Evolutionary conservation across 2,888 invertebrate genomes (phyloP), one percentile per base, ranked within the genome.

Genomic region (Erebia ligea): DNA sequence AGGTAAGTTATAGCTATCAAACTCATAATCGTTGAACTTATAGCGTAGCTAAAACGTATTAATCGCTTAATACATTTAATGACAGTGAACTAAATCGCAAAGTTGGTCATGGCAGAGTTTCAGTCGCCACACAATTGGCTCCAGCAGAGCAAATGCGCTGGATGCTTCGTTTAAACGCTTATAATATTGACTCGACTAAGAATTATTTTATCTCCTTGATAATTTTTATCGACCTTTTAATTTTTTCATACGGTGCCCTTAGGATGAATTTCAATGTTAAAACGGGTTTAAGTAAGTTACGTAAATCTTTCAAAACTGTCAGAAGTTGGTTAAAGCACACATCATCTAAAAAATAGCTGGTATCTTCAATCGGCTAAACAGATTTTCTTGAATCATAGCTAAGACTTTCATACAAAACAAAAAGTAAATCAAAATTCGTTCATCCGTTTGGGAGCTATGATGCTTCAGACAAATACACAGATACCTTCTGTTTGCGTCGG

Each of bases 31-130:
- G 2, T 10, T 19, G 10, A 17, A 10, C 15, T 61, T 45, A 61
- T 48, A 15, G 19, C 48, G 52, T 15, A 10, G 54, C 52, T 52
- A 19, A 56, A 56, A 19, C 13, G 10, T 42, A 70, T 67, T 52
- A 34, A 62, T 56, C 19, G 34, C 45, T 59, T 59, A 50, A 65
- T 65, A 65, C 6, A 34, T 61, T 69, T 67, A 69, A 63, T 52
- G 65, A 56, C 21, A 40, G 62, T 57, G 50, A 65, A 70, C 70
- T 68, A 42, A 42, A 58, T 71, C 61, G 52, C 65, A 48, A 70
- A 73, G 68, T 73, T 68, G 54, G 56, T 56, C 19, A 66, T 68
- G 70, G n/a, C 54, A 61, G 48, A 61, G 65, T 70, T 70, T 62
- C 61, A 68, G 67, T 61, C 61, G 56, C 66, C 50, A 56, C 56